These are phyloP conservation scores for Portunus trituberculatus DNA, from an alignment of 1,140 invertebrate genomes.

Conservation along the genomic window DNA sequence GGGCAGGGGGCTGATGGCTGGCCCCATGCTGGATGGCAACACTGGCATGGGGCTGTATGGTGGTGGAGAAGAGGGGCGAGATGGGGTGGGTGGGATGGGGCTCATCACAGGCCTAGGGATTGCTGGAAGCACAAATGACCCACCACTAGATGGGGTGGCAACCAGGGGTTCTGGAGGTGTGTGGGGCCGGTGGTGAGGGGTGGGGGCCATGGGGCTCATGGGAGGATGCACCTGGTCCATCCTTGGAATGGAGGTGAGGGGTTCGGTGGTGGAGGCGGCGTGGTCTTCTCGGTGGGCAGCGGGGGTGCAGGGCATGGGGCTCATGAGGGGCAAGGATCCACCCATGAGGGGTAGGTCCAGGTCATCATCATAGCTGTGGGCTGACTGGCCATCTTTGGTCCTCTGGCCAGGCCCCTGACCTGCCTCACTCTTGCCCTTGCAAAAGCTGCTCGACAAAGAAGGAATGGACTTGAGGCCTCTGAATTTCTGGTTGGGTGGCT, in stretches of 20 bases:
- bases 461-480: conserved; percentile 45
- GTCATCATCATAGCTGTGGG: conserved; percentile 35
- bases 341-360: conserved; percentile 56
- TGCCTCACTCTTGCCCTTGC: conserved; percentile 28
- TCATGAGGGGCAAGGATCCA: conserved; percentile 66
- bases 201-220: conserved; percentile 71
- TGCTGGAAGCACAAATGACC: conserved; percentile 52
- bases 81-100: conserved; percentile 70
- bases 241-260: conserved; percentile 15
- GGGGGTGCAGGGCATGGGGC: conserved; percentile 69
- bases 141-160: conserved; percentile 6
- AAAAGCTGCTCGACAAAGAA: conserved; percentile 45
- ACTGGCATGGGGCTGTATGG: conserved; percentile 67
- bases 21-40: conserved; percentile 57
- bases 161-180: conserved; percentile 51
- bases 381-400: background rate
- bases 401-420: background rate
- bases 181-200: conserved; percentile 36
- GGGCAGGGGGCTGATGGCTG: conserved; percentile 57
- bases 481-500: background rate
- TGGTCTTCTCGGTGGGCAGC: conserved; percentile 62
- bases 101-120: conserved; percentile 64
- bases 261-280: background rate
- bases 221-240: conserved; percentile 54
- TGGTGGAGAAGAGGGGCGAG: conserved; percentile 25